Conservation (phyloP, 2,113 vertebrate genomes). For the Tachysurus fulvidraco region DNA sequence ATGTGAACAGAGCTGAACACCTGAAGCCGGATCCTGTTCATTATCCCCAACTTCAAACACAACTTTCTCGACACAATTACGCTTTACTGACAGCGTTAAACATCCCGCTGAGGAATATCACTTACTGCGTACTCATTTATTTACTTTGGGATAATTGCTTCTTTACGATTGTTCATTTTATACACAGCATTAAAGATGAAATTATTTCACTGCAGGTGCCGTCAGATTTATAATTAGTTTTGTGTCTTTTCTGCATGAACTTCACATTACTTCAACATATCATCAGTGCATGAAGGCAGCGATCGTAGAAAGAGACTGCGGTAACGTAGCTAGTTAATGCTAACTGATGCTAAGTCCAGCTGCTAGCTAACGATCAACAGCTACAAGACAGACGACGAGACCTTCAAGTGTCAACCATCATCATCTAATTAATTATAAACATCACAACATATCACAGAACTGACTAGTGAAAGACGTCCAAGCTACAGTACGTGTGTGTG, state of each 20-base stretch:
- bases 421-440: neutral
- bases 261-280: neutral
- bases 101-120: conserved; percentile 1
- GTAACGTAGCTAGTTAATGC: neutral
- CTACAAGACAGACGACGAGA: neutral
- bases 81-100: conserved; percentile 14
- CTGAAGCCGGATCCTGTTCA: conserved; percentile 32
- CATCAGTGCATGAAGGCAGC: neutral
- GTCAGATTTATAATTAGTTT: conserved; percentile 8
- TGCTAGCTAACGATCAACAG: neutral
- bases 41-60: conserved; percentile 38
- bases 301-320: neutral
- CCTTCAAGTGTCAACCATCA: neutral
- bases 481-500: neutral
- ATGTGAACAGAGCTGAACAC: conserved; percentile 32
- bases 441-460: neutral
- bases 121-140: conserved; percentile 28
- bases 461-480: neutral
- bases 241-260: neutral
- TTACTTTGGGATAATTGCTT: conserved; percentile 40
- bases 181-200: neutral
- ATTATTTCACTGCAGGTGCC: neutral
- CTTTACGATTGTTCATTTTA: conserved; percentile 4
- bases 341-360: neutral
- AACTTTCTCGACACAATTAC: conserved; percentile 15